These are phyloP conservation scores for Cyanistes caeruleus DNA, from an alignment of 2,113 vertebrate genomes.

Conservation along the genomic window DNA sequence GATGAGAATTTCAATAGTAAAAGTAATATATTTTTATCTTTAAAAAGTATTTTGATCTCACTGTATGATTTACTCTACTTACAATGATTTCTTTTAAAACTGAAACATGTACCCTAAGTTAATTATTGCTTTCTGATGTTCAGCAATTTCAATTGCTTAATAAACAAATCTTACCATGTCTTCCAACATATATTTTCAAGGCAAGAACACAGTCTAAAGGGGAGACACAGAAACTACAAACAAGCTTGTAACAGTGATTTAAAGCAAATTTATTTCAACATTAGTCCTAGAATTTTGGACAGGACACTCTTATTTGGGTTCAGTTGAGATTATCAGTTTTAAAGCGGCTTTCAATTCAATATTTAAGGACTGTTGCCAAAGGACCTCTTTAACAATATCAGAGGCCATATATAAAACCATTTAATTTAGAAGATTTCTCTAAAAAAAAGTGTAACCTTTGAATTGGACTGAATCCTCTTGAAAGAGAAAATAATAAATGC, in stretches of 20 bases:
- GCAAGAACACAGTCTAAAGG: background rate
- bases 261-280: background rate
- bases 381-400: background rate
- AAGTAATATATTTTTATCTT: background rate
- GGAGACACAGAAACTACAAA: background rate
- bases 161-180: background rate
- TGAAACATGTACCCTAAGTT: background rate
- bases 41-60: background rate
- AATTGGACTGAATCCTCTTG: background rate
- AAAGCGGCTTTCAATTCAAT: background rate
- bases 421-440: conserved; percentile 1
- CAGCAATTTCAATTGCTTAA: background rate
- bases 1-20: background rate
- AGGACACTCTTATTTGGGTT: background rate
- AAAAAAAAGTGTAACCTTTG: background rate
- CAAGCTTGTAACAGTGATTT: background rate
- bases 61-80: background rate
- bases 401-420: background rate
- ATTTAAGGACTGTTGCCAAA: background rate
- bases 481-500: background rate
- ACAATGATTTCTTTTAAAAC: background rate
- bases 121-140: background rate
- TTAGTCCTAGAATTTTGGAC: background rate
- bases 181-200: background rate
- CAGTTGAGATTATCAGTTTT: background rate